These are phyloP conservation scores for Tetrax tetrax DNA, from an alignment of 2,113 vertebrate genomes.

Conservation along the genomic window DNA sequence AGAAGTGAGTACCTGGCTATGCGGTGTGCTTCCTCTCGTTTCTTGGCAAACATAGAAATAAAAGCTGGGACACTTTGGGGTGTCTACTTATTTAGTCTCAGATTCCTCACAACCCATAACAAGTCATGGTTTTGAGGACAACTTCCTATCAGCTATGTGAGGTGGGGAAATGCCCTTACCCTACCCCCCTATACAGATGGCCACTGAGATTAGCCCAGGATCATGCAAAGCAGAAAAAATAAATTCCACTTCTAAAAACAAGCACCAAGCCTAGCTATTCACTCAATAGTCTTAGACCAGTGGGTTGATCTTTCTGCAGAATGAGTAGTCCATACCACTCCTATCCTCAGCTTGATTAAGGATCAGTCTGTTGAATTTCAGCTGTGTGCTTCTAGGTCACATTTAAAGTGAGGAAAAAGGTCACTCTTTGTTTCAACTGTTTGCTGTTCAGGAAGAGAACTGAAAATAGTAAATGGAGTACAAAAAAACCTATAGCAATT, in stretches of 20 bases:
- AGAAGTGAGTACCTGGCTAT: background rate
- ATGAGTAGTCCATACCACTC: background rate
- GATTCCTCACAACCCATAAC: background rate
- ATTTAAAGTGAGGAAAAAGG: background rate
- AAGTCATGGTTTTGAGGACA: background rate
- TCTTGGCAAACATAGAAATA: background rate
- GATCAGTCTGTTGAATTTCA: background rate
- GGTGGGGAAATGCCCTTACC: background rate
- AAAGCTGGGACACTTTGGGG: background rate
- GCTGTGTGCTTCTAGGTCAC: background rate
- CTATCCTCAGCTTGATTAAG: background rate
- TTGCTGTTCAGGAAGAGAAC: background rate
- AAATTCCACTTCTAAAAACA: background rate
- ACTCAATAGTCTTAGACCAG: background rate
- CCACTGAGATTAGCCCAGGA: background rate
- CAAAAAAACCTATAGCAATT: background rate
- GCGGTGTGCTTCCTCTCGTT: background rate
- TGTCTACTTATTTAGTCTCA: background rate
- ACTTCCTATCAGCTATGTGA: fast-evolving
- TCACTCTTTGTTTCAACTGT: background rate
- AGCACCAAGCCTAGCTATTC: background rate
- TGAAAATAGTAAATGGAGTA: background rate
- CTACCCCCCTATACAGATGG: background rate
- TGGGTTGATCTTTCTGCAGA: background rate
- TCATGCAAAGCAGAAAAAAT: background rate